Percentiles rank a stretch among this genome's conserved stretches.
Evolutionary conservation across 2,113 vertebrate genomes (phyloP).

Genomic region (Carettochelys insculpta): DNA sequence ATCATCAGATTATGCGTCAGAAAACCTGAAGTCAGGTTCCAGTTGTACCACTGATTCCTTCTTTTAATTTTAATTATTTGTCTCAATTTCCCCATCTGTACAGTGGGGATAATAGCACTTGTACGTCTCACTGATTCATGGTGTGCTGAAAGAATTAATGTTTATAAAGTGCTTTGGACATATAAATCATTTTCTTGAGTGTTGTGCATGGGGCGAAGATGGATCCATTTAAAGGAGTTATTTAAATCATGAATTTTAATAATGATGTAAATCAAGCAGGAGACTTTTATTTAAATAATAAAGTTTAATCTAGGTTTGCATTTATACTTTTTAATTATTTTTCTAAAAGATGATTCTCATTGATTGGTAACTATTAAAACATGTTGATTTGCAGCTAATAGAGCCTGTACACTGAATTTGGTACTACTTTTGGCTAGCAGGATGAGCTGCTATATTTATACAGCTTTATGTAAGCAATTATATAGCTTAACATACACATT

Average conservation of each 20-base stretch:
- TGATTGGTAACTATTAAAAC: conserved; percentile 23
- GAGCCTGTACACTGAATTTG: neutral
- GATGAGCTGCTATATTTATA: neutral
- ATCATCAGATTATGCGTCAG: neutral
- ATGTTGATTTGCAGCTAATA: conserved; percentile 37
- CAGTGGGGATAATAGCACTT: neutral
- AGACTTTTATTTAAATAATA: conserved; percentile 26
- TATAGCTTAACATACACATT: neutral
- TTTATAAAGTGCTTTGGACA: neutral
- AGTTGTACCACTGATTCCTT: neutral
- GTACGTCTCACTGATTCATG: neutral
- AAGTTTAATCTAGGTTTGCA: neutral
- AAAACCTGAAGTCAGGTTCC: neutral
- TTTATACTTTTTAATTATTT: conserved; percentile 1
- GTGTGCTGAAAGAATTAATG: neutral
- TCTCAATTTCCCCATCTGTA: neutral
- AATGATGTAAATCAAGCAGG: conserved; percentile 16
- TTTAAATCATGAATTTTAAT: conserved; percentile 17
- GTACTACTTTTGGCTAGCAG: neutral
- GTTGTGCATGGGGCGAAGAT: neutral
- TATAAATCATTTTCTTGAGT: neutral
- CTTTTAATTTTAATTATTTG: neutral
- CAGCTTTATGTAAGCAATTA: neutral
- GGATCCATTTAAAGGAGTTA: conserved; percentile 24
- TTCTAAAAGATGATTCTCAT: conserved; percentile 32